Percentiles rank a stretch among this genome's conserved stretches.
Evolutionary conservation across 2,113 vertebrate species (phyloP).

Genomic region (Gulo gulo): DNA sequence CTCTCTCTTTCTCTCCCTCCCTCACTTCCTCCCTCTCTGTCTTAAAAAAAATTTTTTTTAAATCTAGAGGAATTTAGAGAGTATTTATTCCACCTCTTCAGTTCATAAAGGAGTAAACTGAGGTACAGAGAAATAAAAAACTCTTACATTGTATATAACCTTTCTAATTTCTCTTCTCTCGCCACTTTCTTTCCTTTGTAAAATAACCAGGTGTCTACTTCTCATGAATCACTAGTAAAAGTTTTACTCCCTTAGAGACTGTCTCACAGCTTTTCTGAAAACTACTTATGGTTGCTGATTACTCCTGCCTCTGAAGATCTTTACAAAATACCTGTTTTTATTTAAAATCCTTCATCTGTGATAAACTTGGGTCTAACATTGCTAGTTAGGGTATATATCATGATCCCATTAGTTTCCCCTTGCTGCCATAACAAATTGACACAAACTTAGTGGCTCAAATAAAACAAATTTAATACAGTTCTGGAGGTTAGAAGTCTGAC

Average conservation of each 20-base stretch:
- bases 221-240: not conserved
- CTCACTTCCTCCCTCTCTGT: too few species aligned
- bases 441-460: not conserved
- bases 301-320: not conserved
- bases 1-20: not conserved
- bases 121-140: not conserved
- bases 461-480: not conserved
- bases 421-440: not conserved
- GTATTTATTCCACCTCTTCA: not conserved
- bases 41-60: not conserved
- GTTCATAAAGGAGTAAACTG: not conserved
- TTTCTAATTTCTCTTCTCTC: not conserved
- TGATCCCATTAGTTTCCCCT: not conserved
- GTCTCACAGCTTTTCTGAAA: not conserved
- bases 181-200: not conserved
- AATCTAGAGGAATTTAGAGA: not conserved
- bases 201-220: conserved; percentile 4
- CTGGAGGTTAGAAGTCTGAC: not conserved
- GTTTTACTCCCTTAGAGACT: not conserved
- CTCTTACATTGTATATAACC: not conserved
- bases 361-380: not conserved
- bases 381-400: not conserved
- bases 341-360: not conserved
- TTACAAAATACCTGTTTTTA: conserved; percentile 14
- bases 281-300: not conserved